Evolutionary conservation across 2,797 vertebrate genomes (phyloP).

Genomic region (Coluber constrictor): DNA sequence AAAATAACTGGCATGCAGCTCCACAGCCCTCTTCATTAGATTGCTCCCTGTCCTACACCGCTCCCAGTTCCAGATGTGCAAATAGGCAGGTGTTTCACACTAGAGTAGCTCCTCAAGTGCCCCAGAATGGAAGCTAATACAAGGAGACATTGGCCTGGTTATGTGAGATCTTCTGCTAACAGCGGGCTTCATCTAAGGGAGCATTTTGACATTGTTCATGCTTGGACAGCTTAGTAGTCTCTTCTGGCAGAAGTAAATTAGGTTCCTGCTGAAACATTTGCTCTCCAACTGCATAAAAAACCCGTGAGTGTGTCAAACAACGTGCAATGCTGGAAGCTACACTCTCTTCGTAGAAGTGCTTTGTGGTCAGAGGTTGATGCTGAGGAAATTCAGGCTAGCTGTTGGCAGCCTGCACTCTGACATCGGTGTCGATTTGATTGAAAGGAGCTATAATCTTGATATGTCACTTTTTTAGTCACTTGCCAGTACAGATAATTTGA

Average conservation of each 20-base stretch:
- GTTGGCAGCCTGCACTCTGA: conserved; percentile 54
- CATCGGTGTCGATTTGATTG: conserved; percentile 49
- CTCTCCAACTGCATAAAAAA: conserved; percentile 73
- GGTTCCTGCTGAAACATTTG: conserved; percentile 69
- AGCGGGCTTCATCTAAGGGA: conserved; percentile 50
- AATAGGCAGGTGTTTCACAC: neutral
- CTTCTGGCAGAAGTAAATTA: conserved; percentile 68
- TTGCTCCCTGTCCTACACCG: conserved; percentile 4
- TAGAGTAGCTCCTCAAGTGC: neutral
- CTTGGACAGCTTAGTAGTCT: conserved; percentile 63
- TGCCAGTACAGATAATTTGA: conserved; percentile 50
- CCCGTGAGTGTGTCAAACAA: conserved; percentile 66
- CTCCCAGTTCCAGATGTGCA: neutral
- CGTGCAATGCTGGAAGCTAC: conserved; percentile 61
- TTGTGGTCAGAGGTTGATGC: conserved; percentile 65
- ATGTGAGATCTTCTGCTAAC: conserved; percentile 48
- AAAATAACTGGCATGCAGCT: conserved; percentile 10
- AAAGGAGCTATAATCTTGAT: conserved; percentile 42
- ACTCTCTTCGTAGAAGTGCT: conserved; percentile 62
- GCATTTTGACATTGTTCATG: conserved; percentile 57
- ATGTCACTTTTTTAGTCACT: neutral
- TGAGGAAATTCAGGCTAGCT: conserved; percentile 38
- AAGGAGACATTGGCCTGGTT: conserved; percentile 7
- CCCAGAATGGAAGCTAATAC: neutral
- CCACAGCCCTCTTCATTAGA: conserved; percentile 2